Evolutionary conservation across 2,797 vertebrate genomes (phyloP), one percentile per base, ranked within the genome.

Genomic region (Austrolebias charrua): DNA sequence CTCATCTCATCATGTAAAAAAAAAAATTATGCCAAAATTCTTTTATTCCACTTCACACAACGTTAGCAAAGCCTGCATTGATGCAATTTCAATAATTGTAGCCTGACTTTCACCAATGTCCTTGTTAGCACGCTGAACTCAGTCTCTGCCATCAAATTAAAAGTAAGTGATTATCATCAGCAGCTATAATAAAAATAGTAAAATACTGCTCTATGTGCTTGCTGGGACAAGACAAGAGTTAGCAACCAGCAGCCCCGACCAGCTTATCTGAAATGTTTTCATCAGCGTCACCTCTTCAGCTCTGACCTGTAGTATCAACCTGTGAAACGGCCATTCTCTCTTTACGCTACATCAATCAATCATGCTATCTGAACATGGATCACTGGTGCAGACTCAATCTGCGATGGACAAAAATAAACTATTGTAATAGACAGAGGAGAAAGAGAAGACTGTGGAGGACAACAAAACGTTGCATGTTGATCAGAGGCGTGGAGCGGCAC

Each of bases 101-200:
- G 64, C 55, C 57, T 60, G 81, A 80, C 73, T 79, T 82, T 70
- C 65, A 61, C 63, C 72, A 75, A 75, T 55, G 55, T 71, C 42
- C 59, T 61, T 50, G 31, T 71, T 79, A 61, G 67, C 55, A 55
- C 69, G 38, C 74, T 59, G 73, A 76, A 73, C 55, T 44, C 71
- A 80, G 50, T 63, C 63, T 67, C 69, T 75, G 76, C 75, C 84
- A 83, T 87, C 82, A 85, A 80, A 86, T 85, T 73, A 85, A 76
- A 83, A 86, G 80, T 78, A 74, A 86, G 79, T 81, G 75, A 86
- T 86, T 85, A 79, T 87, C 78, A 77, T 81, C 77, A 79, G 66
- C 56, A 31, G 55, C 71, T 70, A 68, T 65, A 68, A 61, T 55
- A 63, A 40, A 50, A 19, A 35, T 42, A 53, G 43, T 28, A 40